Evolutionary conservation across 2,888 invertebrate genomes (phyloP).

Genomic region (Thyatira batis): DNA sequence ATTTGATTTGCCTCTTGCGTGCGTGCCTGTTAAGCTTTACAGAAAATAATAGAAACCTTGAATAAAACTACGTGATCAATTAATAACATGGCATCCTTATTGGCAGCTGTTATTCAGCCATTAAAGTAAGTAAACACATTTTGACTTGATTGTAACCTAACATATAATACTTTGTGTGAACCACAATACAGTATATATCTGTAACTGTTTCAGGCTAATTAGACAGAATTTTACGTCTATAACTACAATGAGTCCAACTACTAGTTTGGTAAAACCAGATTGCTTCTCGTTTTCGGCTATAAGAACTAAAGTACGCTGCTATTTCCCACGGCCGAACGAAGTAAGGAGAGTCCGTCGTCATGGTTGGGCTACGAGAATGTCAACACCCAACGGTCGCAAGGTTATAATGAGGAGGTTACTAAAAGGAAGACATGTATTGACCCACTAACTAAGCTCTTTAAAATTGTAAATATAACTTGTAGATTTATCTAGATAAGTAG

Average conservation of each 20-base stretch:
- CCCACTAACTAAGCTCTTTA: constrained; percentile 78
- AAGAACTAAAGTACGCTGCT: constrained; percentile 82
- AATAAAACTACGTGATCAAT: no score
- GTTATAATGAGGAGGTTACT: constrained; percentile 89
- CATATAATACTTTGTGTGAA: neutral
- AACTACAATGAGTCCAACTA: constrained; percentile 34
- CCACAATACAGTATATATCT: no score
- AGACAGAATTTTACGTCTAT: constrained; percentile 50
- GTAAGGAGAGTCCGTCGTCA: constrained; percentile 86
- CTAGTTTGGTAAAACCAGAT: constrained; percentile 57
- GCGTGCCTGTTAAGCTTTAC: no score
- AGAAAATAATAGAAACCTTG: no score
- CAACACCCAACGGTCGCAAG: constrained; percentile 86
- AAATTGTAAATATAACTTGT: neutral
- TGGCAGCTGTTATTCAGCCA: constrained; percentile 60
- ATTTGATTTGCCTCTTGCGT: no score
- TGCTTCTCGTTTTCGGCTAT: constrained; percentile 53
- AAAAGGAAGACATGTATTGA: constrained; percentile 86
- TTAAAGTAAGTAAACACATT: constrained; percentile 43
- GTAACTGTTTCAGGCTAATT: constrained; percentile 49
- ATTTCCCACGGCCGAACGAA: constrained; percentile 90
- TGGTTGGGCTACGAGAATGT: constrained; percentile 87
- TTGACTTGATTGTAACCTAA: neutral
- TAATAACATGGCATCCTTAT: constrained; percentile 56
- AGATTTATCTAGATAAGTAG: neutral